Evolutionary conservation across 2,888 invertebrate species (phyloP), one percentile per base, ranked within the genome.

Genomic region (Sthenelais limicola): DNA sequence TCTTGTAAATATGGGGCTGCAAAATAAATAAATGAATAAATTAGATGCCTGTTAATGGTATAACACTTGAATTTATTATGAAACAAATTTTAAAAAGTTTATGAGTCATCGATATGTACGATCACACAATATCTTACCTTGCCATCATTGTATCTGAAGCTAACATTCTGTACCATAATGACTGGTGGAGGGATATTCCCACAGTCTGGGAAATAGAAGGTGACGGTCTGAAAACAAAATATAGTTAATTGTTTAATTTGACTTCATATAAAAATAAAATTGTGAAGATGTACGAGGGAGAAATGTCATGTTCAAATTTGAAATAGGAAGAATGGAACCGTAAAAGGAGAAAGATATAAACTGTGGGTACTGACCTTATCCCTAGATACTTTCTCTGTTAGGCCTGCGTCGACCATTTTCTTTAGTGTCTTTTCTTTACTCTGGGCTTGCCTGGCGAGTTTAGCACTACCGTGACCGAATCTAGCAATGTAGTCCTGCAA

Each of bases 401-500:
- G 91, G 0, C 98, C 98, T 83, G 94, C 94, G 38, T 98, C 97
- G 18, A 99, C 97, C 99, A 99, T 99, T 89, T 99, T 99, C 30
- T 97, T 97, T 74, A 99, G 89, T 0, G 98, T 98, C 89, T 99
- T 99, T 89, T 99, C 99, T 89, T 99, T 99, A 77, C 97, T 98
- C 89, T 99, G 99, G 9, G 99, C 99, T 88, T 99, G 99, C 74
- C 99, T 91, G 0, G 99, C 99, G 78, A 99, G 89, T 89, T 99
- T 99, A 0, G 98, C 99, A 18, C 96, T 97, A 83, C 99, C 99
- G 90, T 99, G 99, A 91, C 99, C 99, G 89, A 99, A 99, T 71
- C 99, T 91, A 0, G 98, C 98, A 79, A 99, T 98, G 88, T 99
- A 99, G 88, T 98, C 97, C 92, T 94, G 88, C 26, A 76, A 85